Base-by-base conservation (phyloP, 2,113 vertebrate genomes). In the Mesocricetus auratus region DNA sequence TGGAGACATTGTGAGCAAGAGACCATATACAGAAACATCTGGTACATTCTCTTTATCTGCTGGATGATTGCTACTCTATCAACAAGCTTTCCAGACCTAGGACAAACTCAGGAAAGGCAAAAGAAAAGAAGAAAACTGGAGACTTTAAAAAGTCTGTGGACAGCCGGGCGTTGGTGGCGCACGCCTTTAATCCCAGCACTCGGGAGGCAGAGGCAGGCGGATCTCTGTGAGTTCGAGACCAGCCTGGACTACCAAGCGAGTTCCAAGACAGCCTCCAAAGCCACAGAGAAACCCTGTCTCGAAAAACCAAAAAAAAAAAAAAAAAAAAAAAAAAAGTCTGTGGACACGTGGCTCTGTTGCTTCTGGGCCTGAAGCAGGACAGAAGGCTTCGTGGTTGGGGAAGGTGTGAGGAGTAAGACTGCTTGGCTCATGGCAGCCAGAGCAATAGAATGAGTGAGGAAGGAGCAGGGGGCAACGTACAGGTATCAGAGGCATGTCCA, bases 1-100 rank as follows among this genome's bases (percentile, higher is more conserved):
- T 16, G 58, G 36, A 66, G 11, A 22, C 5, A 36, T 19, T 8
- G 0, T 4, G 6, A 7, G 24, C 45, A 39, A 1, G 1, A 39
- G 36, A n/a, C 58, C n/a, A 5, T 19, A n/a, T 7, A 3, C n/a
- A 39, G n/a, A 82, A 11, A 33, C 1, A 0, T 12, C 33, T 88
- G 69, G 7, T 17, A 60, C 58, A 50, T 31, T 53, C n/a, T 50
- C 58, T n/a, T n/a, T 39, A 16, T 50, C 64, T 19, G 24, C 31
- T 11, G 21, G 73, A 56, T 33, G n/a, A 3, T 42, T 24, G 53
- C n/a, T n/a, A 17, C n/a, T 19, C 5, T 85, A 42, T 6, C 24
- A 66, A 2, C 21, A 10, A 86, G 16, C 42, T 45, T 66, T 45
- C 83, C 62, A 66, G 33, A 47, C 42, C 60, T 47, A 29, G 39